phyloP scores from a whole-genome alignment of 1,140 invertebrate species.

The Drosophila bipectinata region DNA sequence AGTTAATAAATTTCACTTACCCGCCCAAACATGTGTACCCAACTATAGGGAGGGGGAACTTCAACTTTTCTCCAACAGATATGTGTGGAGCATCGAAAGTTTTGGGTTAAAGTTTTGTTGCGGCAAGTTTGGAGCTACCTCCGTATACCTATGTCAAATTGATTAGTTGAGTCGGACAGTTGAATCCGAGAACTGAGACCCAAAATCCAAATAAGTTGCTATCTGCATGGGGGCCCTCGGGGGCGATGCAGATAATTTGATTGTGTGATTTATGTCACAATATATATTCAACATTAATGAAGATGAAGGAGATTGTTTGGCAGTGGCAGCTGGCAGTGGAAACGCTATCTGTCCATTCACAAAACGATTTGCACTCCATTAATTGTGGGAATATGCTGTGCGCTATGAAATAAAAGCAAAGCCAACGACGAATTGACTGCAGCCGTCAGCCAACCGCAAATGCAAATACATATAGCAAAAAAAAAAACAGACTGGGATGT shows the following conservation, averaged over 20 bases:
- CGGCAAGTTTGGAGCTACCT: conserved; percentile 7
- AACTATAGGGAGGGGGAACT: conserved; percentile 21
- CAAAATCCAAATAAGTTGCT: conserved; percentile 3
- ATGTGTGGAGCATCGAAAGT: conserved; percentile 54
- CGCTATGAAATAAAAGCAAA: conserved; percentile 6
- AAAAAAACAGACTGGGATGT: conserved; percentile 22
- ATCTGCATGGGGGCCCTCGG: neutral
- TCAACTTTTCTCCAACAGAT: conserved; percentile 31
- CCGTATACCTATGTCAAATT: conserved; percentile 70
- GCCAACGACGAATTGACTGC: neutral
- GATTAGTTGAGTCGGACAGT: conserved; percentile 67
- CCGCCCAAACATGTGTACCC: conserved; percentile 41
- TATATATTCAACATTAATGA: conserved; percentile 51
- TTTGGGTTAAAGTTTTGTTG: conserved; percentile 48
- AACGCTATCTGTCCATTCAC: conserved; percentile 32
- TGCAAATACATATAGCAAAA: conserved; percentile 63
- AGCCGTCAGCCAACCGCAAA: conserved; percentile 46
- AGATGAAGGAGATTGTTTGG: conserved; percentile 36
- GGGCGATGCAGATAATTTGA: conserved; percentile 53
- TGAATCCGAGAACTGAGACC: conserved; percentile 25
- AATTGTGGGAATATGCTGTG: conserved; percentile 27
- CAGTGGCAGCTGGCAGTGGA: conserved; percentile 7
- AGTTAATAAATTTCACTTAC: conserved; percentile 79
- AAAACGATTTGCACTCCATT: conserved; percentile 63
- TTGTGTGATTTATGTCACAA: conserved; percentile 72